Base-by-base conservation (phyloP, 2,888 invertebrate species). In the Aphrophora alni region DNA sequence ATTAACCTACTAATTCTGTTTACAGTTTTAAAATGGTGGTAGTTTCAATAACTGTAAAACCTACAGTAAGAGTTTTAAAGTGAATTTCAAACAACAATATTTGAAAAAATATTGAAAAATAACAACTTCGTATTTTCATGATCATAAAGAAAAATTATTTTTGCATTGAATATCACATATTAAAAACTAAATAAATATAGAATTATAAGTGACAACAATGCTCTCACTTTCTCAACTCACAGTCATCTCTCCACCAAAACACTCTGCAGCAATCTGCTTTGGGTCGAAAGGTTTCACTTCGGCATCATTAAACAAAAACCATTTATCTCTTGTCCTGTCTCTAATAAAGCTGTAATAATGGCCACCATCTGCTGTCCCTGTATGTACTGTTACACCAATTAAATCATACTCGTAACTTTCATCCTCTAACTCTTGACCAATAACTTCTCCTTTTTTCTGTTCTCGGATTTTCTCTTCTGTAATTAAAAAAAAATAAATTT, bases 221-320 rank as follows among this genome's bases (percentile, higher is more conserved):
- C 33, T 33, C 8, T 33, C 33, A n/a, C 10, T 33, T 10, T 33
- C 33, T 44, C 8, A 44, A 85, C 89, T 89, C 88, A 95, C 95
- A 78, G 97, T 98, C 96, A 98, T 97, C 90, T 98, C 98, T 5
- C 98, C 98, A 2, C 98, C 98, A 88, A 98, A 98, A 89, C 98
- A 98, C 89, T 98, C 98, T 0, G 96, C 94, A 0, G 97, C 97
- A 81, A 98, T 94, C 89, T 97, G 97, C 86, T 95, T 95, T 0
- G 97, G 96, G 90, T 98, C 98, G 88, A 98, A 98, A 0, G 95
- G 95, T 88, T 98, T 98, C 0, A 97, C 97, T 88, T 97, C 97
- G 0, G 97, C 97, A 88, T 97, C 97, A 87, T 97, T 97, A 88
- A 97, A 97, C 59, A 97, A 89, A 86, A 95, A 93, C 98, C 97